phyloP scores from a whole-genome alignment of 1,140 invertebrate species.

The Hermetia illucens region DNA sequence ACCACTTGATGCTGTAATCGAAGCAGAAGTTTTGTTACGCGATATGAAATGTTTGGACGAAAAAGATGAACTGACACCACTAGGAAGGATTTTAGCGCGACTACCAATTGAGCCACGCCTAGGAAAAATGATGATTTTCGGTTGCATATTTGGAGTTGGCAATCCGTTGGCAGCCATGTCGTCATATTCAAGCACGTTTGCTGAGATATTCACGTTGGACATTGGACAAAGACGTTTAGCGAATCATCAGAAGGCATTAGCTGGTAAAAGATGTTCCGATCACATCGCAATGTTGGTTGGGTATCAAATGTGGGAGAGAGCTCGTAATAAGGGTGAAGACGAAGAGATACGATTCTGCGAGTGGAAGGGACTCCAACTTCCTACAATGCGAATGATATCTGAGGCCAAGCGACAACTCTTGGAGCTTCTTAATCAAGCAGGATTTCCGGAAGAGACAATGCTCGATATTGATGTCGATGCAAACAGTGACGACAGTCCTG shows the following conservation, averaged over 20 bases:
- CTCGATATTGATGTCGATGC: conserved; percentile 58
- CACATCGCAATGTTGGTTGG: conserved; percentile 91
- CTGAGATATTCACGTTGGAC: conserved; percentile 69
- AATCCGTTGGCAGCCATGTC: conserved; percentile 87
- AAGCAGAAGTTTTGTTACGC: conserved; percentile 58
- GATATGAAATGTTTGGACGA: conserved; percentile 81
- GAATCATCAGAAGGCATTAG: conserved; percentile 64
- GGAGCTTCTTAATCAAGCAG: conserved; percentile 60
- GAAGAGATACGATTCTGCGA: conserved; percentile 79
- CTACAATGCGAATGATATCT: conserved; percentile 76
- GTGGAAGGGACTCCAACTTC: conserved; percentile 72
- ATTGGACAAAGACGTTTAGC: conserved; percentile 52
- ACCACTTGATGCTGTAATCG: conserved; percentile 84
- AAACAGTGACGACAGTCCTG: conserved; percentile 57
- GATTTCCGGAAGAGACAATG: conserved; percentile 83
- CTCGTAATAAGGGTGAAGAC: conserved; percentile 57
- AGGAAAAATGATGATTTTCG: conserved; percentile 91
- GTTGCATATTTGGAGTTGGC: conserved; percentile 69
- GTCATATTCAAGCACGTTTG: conserved; percentile 82
- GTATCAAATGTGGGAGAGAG: conserved; percentile 73
- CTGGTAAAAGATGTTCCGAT: conserved; percentile 78
- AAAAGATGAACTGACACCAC: conserved; percentile 72
- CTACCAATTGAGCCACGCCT: conserved; percentile 83
- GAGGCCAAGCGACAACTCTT: conserved; percentile 88
- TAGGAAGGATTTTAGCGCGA: conserved; percentile 83